Conservation (phyloP, 2,888 invertebrate species). For the Eledona agricola region DNA sequence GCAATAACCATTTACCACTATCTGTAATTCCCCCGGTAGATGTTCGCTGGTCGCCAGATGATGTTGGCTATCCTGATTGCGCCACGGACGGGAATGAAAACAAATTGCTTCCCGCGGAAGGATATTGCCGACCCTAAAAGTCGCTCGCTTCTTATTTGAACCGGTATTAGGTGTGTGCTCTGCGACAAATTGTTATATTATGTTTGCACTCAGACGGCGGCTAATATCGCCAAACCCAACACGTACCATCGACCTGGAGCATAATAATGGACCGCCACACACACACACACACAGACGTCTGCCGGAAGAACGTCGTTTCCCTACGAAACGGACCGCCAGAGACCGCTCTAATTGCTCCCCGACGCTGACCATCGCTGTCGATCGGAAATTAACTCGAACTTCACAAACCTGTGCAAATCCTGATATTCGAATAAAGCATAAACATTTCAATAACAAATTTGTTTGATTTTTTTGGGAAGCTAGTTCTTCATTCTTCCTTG, state of each 20-base stretch:
- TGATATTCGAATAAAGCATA: no score
- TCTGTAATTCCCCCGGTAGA: conserved; percentile 60
- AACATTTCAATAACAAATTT: no score
- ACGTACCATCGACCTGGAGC: no score
- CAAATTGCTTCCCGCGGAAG: conserved; percentile 61
- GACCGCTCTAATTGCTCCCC: conserved; percentile 26
- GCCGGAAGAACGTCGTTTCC: conserved; percentile 31
- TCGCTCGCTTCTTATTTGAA: conserved; percentile 51
- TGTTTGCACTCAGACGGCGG: conserved; percentile 43
- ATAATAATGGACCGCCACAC: conserved; percentile 8
- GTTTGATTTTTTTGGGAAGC: no score
- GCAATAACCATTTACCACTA: conserved; percentile 62
- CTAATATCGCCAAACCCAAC: conserved; percentile 12
- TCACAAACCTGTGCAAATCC: conserved; percentile 31
- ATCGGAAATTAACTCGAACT: conserved; percentile 33
- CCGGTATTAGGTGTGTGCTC: conserved; percentile 51
- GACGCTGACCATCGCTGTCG: conserved; percentile 16
- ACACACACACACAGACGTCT: conserved; percentile 14
- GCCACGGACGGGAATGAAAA: conserved; percentile 58
- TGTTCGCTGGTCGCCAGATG: conserved; percentile 57
- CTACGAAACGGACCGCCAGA: conserved; percentile 17
- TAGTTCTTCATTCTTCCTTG: no score
- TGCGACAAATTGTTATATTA: conserved; percentile 55
- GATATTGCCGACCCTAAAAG: conserved; percentile 58
- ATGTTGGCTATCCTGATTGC: conserved; percentile 54